Evolutionary conservation across 2,113 vertebrate genomes (phyloP).

Genomic region (Ammodytes marinus): DNA sequence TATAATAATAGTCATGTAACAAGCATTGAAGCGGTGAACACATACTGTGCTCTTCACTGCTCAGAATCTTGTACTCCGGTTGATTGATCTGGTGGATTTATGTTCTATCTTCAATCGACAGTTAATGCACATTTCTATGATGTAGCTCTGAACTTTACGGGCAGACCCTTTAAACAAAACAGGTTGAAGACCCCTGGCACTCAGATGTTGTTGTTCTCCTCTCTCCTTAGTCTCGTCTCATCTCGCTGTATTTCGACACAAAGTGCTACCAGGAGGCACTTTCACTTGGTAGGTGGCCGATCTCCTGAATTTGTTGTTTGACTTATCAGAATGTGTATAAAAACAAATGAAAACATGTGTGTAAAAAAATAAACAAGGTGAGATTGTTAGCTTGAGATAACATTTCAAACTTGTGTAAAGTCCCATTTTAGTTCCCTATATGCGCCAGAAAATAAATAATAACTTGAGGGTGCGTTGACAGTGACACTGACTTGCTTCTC

Average conservation of each 20-base stretch:
- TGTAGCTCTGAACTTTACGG: neutral
- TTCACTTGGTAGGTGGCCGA: constrained; percentile 90
- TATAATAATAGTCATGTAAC: too few relatives aligned
- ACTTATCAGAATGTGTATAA: neutral
- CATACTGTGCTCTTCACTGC: neutral
- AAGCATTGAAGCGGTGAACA: too few relatives aligned
- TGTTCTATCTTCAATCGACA: too few relatives aligned
- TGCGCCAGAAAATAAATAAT: neutral
- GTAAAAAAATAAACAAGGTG: neutral
- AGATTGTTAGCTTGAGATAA: neutral
- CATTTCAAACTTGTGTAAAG: neutral
- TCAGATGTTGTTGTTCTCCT: neutral
- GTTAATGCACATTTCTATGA: neutral
- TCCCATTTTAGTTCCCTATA: neutral
- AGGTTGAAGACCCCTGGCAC: neutral
- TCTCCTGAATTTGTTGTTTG: neutral
- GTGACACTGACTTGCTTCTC: constrained; percentile 86
- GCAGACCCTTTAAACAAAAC: neutral
- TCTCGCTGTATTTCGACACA: constrained; percentile 98
- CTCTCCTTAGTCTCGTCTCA: constrained; percentile 90
- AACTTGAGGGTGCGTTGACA: too few relatives aligned
- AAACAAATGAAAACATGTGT: neutral
- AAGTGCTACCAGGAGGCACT: constrained; percentile 98
- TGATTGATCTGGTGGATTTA: neutral
- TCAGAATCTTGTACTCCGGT: neutral